phyloP scores from a whole-genome alignment of 1,140 invertebrate genomes.

The Drosophila pectinifera region DNA sequence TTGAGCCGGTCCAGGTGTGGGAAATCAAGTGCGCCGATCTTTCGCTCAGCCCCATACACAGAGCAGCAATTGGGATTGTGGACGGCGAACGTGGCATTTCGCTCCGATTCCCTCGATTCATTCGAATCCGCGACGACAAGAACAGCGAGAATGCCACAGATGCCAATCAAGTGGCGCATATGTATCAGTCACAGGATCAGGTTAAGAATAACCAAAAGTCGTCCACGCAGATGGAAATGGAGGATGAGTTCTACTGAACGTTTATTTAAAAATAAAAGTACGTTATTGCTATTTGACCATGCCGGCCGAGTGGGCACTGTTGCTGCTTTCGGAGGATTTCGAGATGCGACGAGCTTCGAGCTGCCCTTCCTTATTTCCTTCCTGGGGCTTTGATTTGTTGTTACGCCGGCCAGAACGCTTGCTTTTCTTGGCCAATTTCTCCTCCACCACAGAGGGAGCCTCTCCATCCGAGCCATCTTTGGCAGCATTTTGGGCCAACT shows the following conservation, averaged over 20 bases:
- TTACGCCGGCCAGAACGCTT: conserved; percentile 58
- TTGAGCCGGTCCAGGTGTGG: conserved; percentile 97
- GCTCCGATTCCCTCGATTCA: conserved; percentile 97
- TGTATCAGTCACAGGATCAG: conserved; percentile 96
- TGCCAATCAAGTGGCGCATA: conserved; percentile 92
- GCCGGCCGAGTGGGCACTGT: conserved; percentile 38
- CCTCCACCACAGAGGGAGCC: conserved; percentile 22
- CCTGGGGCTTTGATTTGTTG: conserved; percentile 45
- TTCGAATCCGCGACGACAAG: conserved; percentile 97
- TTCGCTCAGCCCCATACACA: conserved; percentile 97
- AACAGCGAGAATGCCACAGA: conserved; percentile 95
- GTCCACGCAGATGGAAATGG: conserved; percentile 43
- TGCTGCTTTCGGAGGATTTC: conserved; percentile 64
- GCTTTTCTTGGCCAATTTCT: conserved; percentile 26
- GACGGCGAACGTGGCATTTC: conserved; percentile 98
- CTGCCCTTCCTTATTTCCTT: conserved; percentile 28
- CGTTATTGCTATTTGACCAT: conserved; percentile 40
- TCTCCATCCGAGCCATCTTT: conserved; percentile 44
- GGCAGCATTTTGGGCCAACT: conserved; percentile 35
- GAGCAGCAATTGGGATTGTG: conserved; percentile 95
- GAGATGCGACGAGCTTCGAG: conserved; percentile 31
- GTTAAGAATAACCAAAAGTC: conserved; percentile 91
- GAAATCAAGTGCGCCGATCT: conserved; percentile 99
- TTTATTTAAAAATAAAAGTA: conserved; percentile 40
- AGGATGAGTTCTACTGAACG: conserved; percentile 69